Evolutionary conservation across 2,797 vertebrate genomes (phyloP).

Genomic region (Arctocebus calabarensis): DNA sequence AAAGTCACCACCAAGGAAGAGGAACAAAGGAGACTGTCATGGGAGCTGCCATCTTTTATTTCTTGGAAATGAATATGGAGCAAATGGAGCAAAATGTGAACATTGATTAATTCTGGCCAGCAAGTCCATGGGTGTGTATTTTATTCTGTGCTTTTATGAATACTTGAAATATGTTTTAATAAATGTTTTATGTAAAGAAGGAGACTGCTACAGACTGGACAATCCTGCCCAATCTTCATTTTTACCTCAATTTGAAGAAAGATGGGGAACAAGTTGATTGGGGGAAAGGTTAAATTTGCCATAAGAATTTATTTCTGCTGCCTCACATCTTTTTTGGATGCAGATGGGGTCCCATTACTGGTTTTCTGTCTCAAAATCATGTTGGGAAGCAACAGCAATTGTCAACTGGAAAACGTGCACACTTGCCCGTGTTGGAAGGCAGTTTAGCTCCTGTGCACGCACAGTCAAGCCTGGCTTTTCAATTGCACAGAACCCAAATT

Average conservation of each 20-base stretch:
- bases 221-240: background rate
- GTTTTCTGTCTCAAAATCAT: background rate
- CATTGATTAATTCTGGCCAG: background rate
- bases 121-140: background rate
- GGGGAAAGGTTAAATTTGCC: background rate
- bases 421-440: fast-evolving
- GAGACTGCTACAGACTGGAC: background rate
- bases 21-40: background rate
- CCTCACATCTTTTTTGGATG: background rate
- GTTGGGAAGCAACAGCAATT: background rate
- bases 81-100: background rate
- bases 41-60: background rate
- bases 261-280: background rate
- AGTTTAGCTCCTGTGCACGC: fast-evolving
- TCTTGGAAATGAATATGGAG: conserved; percentile 11
- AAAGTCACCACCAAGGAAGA: background rate
- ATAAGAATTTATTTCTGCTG: background rate
- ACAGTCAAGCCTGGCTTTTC: fast-evolving
- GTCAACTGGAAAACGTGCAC: background rate
- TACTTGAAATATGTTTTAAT: background rate
- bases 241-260: background rate
- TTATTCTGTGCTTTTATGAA: conserved; percentile 9
- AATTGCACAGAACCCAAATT: fast-evolving
- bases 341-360: background rate
- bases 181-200: conserved; percentile 16